Conservation (phyloP, 2,888 invertebrate species). For the Eustalomyia histrio region DNA sequence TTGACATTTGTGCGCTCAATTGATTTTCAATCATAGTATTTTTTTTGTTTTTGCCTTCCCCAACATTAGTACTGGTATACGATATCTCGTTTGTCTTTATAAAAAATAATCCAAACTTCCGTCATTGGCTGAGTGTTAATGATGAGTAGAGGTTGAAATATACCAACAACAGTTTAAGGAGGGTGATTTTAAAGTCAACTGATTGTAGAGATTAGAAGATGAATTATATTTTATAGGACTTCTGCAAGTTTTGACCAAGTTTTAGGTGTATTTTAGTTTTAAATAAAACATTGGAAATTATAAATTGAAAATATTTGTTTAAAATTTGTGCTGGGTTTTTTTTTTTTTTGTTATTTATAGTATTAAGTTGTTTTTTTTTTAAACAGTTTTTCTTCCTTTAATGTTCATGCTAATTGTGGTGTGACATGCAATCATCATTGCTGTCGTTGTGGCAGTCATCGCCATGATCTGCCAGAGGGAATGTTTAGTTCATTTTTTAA, state of each 20-base stretch:
- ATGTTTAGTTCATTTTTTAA: slow-evolving; percentile 44
- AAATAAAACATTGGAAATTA: too few species aligned
- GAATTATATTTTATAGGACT: too few species aligned
- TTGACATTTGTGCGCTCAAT: slow-evolving; percentile 63
- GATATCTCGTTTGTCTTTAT: slow-evolving; percentile 51
- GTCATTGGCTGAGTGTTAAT: slow-evolving; percentile 41
- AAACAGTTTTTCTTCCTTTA: background rate
- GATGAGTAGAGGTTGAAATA: slow-evolving; percentile 16
- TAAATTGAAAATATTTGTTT: too few species aligned
- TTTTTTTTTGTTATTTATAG: slow-evolving; percentile 16
- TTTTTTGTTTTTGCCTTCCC: slow-evolving; percentile 19
- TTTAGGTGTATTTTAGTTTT: too few species aligned
- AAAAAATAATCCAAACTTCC: slow-evolving; percentile 3
- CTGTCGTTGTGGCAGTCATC: slow-evolving; percentile 41
- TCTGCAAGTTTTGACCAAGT: too few species aligned
- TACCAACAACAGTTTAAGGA: background rate
- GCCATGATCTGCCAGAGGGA: slow-evolving; percentile 5
- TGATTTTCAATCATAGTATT: slow-evolving; percentile 58
- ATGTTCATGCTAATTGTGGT: slow-evolving; percentile 59
- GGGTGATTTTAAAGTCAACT: background rate
- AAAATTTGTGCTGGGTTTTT: background rate
- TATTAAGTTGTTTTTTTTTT: slow-evolving; percentile 21
- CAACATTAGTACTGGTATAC: slow-evolving; percentile 51
- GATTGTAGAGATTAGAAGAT: too few species aligned
- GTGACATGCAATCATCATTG: slow-evolving; percentile 60